Evolutionary conservation across 2,888 invertebrate species (phyloP).

Genomic region (Latrodectus hesperus): DNA sequence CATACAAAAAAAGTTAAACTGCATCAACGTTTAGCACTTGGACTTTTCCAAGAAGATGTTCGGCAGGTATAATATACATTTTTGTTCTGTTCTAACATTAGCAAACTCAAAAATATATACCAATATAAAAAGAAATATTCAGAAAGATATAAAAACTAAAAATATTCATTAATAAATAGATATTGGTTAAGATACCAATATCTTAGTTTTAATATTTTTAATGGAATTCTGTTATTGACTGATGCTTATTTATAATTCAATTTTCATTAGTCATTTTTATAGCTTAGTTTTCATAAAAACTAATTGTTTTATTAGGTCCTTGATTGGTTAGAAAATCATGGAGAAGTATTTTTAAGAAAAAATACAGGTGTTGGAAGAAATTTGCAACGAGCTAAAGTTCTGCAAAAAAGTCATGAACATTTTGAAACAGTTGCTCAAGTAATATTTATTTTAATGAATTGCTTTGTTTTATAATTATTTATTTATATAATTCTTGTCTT

Average conservation of each 20-base stretch:
- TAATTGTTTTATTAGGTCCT: conserved; percentile 81
- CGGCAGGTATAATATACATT: conserved; percentile 83
- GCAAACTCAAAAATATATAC: no score
- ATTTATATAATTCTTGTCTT: background rate
- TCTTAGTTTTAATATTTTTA: background rate
- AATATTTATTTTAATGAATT: conserved; percentile 73
- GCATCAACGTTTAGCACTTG: conserved; percentile 92
- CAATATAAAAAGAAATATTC: no score
- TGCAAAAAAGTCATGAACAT: conserved; percentile 98
- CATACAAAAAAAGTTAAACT: conserved; percentile 95
- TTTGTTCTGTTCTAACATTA: no score
- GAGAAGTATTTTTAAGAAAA: conserved; percentile 96
- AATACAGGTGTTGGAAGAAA: conserved; percentile 98
- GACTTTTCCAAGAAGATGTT: conserved; percentile 96
- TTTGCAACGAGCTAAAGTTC: conserved; percentile 93
- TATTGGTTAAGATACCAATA: no score
- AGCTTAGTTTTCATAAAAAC: background rate
- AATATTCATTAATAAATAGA: no score
- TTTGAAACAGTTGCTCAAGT: conserved; percentile 99
- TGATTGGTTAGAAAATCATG: conserved; percentile 97
- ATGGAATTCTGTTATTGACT: background rate
- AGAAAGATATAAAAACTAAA: no score
- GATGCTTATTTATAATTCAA: background rate
- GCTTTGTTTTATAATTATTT: background rate
- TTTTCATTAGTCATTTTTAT: background rate